These are phyloP conservation scores for Acanthosepion esculentum DNA, from an alignment of 2,888 invertebrate species.

Conservation along the genomic window DNA sequence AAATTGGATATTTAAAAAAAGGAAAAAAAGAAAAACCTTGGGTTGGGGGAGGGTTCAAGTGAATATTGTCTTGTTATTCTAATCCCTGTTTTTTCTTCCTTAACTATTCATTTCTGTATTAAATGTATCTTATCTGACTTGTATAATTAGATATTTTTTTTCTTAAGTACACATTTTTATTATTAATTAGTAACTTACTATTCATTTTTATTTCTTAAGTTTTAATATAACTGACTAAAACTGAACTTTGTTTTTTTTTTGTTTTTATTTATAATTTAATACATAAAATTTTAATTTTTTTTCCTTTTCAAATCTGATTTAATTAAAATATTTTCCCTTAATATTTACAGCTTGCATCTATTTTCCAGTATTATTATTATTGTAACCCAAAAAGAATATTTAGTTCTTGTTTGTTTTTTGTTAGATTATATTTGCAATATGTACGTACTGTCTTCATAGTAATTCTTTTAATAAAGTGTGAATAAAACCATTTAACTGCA, in stretches of 20 bases:
- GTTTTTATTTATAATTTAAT: background rate
- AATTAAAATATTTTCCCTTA: background rate
- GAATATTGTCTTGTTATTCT: slow-evolving; percentile 21
- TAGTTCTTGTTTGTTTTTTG: background rate
- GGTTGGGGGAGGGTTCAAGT: background rate
- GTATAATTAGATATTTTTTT: background rate
- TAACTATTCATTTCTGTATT: background rate
- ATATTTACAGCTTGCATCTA: background rate
- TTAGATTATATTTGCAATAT: background rate
- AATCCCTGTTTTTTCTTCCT: background rate
- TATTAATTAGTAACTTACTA: too few relatives aligned
- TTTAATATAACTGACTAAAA: slow-evolving; percentile 16
- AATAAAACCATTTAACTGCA: slow-evolving; percentile 33
- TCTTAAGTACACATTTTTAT: background rate
- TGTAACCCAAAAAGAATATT: background rate
- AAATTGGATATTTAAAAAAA: slow-evolving; percentile 1
- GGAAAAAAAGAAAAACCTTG: background rate
- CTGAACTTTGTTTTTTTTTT: background rate
- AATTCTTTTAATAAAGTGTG: slow-evolving; percentile 33
- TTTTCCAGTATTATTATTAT: background rate
- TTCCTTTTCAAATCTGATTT: background rate
- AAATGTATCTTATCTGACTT: slow-evolving; percentile 8
- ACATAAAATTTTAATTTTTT: background rate
- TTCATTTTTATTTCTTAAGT: background rate
- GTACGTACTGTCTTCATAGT: slow-evolving; percentile 10